These are phyloP conservation scores for Ceuthmochares aereus DNA, from an alignment of 2,113 vertebrate genomes.

Conservation along the genomic window DNA sequence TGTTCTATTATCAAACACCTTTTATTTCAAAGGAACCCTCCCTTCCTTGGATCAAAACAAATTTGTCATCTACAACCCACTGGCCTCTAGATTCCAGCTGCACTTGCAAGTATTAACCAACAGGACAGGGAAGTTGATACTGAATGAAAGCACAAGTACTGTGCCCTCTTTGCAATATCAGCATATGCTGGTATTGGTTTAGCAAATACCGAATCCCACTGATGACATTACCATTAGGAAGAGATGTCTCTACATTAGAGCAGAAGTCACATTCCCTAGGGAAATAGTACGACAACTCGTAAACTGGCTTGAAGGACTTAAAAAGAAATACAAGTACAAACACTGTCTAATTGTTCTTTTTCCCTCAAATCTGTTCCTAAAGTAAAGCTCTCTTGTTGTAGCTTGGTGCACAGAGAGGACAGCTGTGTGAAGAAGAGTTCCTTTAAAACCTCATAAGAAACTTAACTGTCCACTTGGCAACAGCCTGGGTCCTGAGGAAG, in stretches of 20 bases:
- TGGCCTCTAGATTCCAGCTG: background rate
- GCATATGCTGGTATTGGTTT: background rate
- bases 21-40: background rate
- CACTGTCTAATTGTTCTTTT: background rate
- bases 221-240: background rate
- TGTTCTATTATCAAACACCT: background rate
- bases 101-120: background rate
- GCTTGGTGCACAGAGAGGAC: background rate
- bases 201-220: background rate
- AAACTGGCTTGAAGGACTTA: background rate
- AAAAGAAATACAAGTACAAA: background rate
- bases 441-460: background rate
- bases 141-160: background rate
- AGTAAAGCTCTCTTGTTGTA: background rate
- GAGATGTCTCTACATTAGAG: background rate
- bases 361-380: background rate
- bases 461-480: background rate
- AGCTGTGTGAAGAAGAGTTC: background rate
- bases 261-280: background rate
- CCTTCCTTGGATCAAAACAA: background rate
- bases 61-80: background rate
- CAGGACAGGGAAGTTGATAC: background rate
- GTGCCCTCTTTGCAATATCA: background rate
- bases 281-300: background rate
- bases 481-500: background rate